Evolutionary conservation across 2,797 vertebrate species (phyloP), one percentile per base, ranked within the genome.

Genomic region (Sebastes paucispinis): DNA sequence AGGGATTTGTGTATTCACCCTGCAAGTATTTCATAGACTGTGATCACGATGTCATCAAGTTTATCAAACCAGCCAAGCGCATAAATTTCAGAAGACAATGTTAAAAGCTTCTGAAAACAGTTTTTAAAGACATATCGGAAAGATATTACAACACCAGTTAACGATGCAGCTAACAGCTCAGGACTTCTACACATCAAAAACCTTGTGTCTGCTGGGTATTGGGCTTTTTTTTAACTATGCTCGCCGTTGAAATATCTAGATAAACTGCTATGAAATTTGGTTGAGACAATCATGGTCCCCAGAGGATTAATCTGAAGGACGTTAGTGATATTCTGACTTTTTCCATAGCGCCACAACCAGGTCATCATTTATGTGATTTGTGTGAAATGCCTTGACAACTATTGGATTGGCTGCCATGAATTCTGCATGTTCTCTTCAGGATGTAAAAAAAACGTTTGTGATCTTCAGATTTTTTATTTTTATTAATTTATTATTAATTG

Each of bases 1-100:
- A 22, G 65, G 39, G 31, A 73, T 79, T 64, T 81, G 74, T 77
- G 36, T 43, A 24, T 75, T 80, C 25, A 74, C 60, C 36, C 67
- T 43, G n/a, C 9, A 60, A 84, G 27, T 69, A 60, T 84, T 52
- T 71, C 54, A 77, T 47, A 62, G 69, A 31, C 36, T 71, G 59
- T 60, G 11, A 77, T 73, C 64, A 63, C 8, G 47, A 57, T 57
- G 31, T 65, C 58, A 5, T 52, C 20, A 74, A 67, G 13, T 68
- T 80, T 39, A 77, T 64, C 62, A 69, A 75, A 68, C 22, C 25
- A 24, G 24, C 24, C 14, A 25, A 57, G 29, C 52, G n/a, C 60
- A 67, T 57, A 0, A 1, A 43, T 62, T 73, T 22, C 3, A 66
- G 18, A 77, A 27, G 20, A 50, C 7, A 1, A 57, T 73, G 18